Percentiles rank a stretch among this genome's conserved stretches.
Evolutionary conservation across 2,113 vertebrate species (phyloP).

Genomic region (Rissa tridactyla): DNA sequence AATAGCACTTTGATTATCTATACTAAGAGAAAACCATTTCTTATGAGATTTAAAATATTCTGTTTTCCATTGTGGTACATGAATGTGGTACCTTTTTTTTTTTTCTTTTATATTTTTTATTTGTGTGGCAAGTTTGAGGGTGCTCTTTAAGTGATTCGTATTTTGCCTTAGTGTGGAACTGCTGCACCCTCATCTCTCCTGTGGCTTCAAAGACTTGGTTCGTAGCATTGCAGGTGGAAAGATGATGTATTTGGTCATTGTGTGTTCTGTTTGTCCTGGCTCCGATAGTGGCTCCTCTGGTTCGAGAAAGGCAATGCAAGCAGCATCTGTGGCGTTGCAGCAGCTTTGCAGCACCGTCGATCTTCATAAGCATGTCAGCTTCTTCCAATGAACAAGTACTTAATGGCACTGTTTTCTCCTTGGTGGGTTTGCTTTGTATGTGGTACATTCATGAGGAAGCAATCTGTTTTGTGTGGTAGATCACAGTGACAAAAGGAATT

Average conservation of each 20-base stretch:
- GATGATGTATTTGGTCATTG: background rate
- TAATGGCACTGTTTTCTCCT: background rate
- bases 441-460: background rate
- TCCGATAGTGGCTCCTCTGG: background rate
- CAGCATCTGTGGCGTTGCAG: background rate
- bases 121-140: background rate
- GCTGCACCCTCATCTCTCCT: background rate
- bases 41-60: background rate
- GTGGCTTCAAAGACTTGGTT: background rate
- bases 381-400: background rate
- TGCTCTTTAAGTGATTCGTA: background rate
- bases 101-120: background rate
- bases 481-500: background rate
- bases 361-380: background rate
- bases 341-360: background rate
- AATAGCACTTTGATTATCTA: background rate
- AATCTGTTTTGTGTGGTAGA: background rate
- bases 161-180: background rate
- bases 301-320: background rate
- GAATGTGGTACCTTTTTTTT: background rate
- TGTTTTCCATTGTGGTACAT: background rate
- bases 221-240: background rate
- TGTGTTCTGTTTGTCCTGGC: background rate
- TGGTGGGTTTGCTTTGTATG: background rate
- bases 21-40: background rate